Evolutionary conservation across 2,113 vertebrate genomes (phyloP), one percentile per base, ranked within the genome.

Genomic region (Leptocoma aspasia): DNA sequence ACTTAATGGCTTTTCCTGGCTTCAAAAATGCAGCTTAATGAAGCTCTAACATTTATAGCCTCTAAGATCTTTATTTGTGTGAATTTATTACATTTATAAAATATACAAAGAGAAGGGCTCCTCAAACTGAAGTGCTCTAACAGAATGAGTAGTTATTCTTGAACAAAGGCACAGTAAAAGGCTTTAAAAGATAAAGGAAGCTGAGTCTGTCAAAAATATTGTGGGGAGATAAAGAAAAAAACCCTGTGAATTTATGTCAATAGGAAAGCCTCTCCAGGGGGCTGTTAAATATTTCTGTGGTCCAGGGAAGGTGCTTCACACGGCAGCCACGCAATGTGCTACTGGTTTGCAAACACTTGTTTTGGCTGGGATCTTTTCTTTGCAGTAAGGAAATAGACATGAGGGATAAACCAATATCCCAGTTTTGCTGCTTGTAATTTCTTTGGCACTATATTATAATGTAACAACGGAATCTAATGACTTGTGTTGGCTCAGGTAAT

Each of bases 21-120:
- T 86, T 95, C 27, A 82, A 45, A 95, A 95, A 89, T n/a, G 4
- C 26, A 64, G 9, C 56, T 91, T 86, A 93, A 95, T 89, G 76
- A 96, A 92, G 52, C 17, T 52, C 30, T 56, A 88, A 52, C 9
- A 15, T 83, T 81, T 88, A 82, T 41, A 66, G 39, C 6, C 6
- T 73, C 44, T 33, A 41, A 86, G 28, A 70, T 84, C 13, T 79
- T 78, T 86, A 31, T 86, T 60, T 90, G 7, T 61, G 45, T 23
- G 27, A 24, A 70, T 94, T 88, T 88, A 90, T 30, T 77, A 12
- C 12, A 66, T 86, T 85, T 90, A 77, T 80, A 93, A 94, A 88
- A 59, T 80, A 50, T 35, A 44, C 15, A 15, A 77, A 79, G 68
- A 81, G 28, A 86, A 85, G 75, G 3, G 28, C 7, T 53, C 35